Conservation (phyloP, 2,113 vertebrate species). For the Pipa parva region DNA sequence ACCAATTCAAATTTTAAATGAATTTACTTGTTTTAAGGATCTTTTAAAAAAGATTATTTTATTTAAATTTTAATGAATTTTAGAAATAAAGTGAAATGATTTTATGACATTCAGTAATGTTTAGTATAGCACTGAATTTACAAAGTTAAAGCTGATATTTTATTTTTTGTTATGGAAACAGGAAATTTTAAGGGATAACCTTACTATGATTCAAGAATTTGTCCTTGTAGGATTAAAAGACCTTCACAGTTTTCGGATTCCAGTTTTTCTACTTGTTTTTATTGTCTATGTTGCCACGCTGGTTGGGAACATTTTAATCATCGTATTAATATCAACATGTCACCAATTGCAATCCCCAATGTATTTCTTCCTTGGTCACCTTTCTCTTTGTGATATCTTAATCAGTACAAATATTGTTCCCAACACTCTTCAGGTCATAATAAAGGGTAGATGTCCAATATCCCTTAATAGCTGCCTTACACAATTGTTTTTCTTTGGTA, state of each 20-base stretch:
- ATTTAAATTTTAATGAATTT: neutral
- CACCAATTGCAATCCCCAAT: slow-evolving; percentile 15
- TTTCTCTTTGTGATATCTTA: slow-evolving; percentile 8
- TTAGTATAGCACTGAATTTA: neutral
- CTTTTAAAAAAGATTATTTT: neutral
- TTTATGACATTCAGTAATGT: neutral
- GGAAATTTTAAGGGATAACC: neutral
- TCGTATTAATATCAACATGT: slow-evolving; percentile 3
- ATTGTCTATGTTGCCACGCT: slow-evolving; percentile 8
- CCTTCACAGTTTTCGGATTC: neutral
- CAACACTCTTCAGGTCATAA: slow-evolving; percentile 10
- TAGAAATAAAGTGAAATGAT: no score
- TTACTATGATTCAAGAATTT: neutral
- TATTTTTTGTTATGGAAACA: neutral
- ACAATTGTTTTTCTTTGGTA: slow-evolving; percentile 4
- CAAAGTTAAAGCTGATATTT: neutral
- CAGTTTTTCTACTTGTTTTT: no score
- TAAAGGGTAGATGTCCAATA: neutral
- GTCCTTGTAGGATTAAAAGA: neutral
- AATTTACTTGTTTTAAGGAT: neutral
- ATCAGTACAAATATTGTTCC: slow-evolving; percentile 19
- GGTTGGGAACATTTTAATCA: slow-evolving; percentile 4
- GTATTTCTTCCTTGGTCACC: slow-evolving; percentile 19
- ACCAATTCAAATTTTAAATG: neutral
- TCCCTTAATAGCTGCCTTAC: slow-evolving; percentile 6